Conservation (phyloP, 2,888 invertebrate species). For the Callinectes sapidus region DNA sequence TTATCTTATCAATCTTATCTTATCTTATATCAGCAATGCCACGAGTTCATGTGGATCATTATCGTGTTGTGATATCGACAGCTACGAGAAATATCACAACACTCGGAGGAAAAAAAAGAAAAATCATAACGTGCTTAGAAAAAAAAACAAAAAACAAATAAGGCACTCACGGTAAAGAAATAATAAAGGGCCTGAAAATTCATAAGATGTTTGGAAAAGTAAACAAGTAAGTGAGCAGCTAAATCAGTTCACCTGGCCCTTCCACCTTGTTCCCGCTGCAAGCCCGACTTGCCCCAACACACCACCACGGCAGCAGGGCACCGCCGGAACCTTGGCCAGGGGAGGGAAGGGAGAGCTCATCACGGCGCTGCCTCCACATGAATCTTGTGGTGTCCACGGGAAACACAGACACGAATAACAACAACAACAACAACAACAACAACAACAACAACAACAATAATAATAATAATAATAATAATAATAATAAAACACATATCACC, state of each 20-base stretch:
- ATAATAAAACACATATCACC: too few species aligned
- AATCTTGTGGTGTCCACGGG: too few species aligned
- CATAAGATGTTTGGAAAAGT: too few species aligned
- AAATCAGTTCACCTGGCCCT: background rate
- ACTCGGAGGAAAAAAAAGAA: background rate
- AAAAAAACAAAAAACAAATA: background rate
- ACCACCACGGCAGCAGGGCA: background rate
- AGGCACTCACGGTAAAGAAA: background rate
- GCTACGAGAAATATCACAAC: background rate
- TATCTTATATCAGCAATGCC: background rate
- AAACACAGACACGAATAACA: too few species aligned
- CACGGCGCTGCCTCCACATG: too few species aligned
- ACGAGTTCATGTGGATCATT: background rate
- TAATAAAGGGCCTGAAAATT: too few species aligned
- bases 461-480: too few species aligned
- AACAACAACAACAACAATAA: too few species aligned
- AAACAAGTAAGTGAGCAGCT: background rate
- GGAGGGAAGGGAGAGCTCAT: background rate
- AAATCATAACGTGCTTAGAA: background rate
- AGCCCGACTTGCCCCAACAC: background rate
- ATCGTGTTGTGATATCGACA: background rate
- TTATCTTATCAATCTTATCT: too few species aligned
- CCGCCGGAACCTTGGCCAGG: background rate
- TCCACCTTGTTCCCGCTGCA: background rate
- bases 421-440: too few species aligned